Percentiles rank a stretch among this genome's conserved stretches.
These are phyloP conservation scores for Chrysomallon squamiferum DNA, from an alignment of 1,140 invertebrate species.

Conservation along the genomic window DNA sequence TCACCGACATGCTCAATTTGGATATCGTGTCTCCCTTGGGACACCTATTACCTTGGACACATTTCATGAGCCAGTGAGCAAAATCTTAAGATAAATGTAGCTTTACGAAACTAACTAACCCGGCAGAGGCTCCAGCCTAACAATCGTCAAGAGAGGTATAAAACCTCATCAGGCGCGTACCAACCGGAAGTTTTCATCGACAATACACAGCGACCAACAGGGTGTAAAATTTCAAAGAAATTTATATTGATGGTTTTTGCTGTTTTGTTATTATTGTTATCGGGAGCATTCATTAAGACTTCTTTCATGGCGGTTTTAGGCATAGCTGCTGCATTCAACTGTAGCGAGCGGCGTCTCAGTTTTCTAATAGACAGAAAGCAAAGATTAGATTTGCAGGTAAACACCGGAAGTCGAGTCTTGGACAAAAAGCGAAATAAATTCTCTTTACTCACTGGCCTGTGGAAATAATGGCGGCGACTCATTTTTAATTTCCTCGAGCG, in stretches of 20 bases:
- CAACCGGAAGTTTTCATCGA: neutral
- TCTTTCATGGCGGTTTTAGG: slow-evolving; percentile 2
- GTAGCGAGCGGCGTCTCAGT: neutral
- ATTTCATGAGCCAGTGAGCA: too few relatives aligned
- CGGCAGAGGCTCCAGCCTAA: too few relatives aligned
- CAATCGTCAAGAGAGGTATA: too few relatives aligned
- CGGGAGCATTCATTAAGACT: slow-evolving; percentile 2
- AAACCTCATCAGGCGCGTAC: too few relatives aligned
- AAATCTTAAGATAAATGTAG: too few relatives aligned
- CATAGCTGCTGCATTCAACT: neutral
- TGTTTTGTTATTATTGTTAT: neutral
- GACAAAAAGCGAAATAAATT: slow-evolving; percentile 9
- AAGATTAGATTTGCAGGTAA: slow-evolving; percentile 7
- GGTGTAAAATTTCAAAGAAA: slow-evolving; percentile 10
- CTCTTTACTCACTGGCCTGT: slow-evolving; percentile 1
- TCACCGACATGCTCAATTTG: too few relatives aligned
- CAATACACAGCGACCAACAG: slow-evolving; percentile 1
- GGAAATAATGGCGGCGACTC: slow-evolving; percentile 1
- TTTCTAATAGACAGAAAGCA: slow-evolving; percentile 9
- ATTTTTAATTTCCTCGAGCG: slow-evolving; percentile 4
- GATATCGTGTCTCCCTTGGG: too few relatives aligned
- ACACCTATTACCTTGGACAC: too few relatives aligned
- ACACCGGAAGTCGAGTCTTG: slow-evolving; percentile 1
- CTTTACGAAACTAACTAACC: too few relatives aligned
- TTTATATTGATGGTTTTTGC: slow-evolving; percentile 4